Base-by-base conservation (phyloP, 1,140 invertebrate species). In the Chionoecetes opilio region DNA sequence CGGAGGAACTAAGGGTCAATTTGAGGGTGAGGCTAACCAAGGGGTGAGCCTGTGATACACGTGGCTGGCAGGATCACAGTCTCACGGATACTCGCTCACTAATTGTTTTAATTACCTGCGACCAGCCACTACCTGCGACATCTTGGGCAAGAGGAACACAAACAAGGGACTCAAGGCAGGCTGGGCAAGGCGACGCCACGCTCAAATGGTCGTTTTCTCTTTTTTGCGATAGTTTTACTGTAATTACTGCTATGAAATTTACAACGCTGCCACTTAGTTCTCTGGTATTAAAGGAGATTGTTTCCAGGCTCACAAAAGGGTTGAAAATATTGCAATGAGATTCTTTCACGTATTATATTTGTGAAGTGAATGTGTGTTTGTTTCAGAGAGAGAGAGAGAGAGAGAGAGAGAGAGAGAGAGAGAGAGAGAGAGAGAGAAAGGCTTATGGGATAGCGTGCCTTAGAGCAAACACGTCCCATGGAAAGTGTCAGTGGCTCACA, bases 101-200 rank as follows among this genome's bases (percentile, higher is more conserved):
- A 93, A 93, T 89, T 93, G 93, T 93, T 89, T n/a, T 93, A 93
- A 93, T 89, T 88, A 93, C 85, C 88, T 93, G 93, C 88, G 93
- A 93, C 85, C 53, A 3, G 91, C 21, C 63, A 26, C 63, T 75
- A 75, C 63, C 63, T 75, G 86, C 32, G 85, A 87, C 34, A 87
- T 35, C 32, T 35, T 37, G 29, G 85, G 85, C 34, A 38, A 34
- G 85, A 87, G 85, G 32, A 26, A 34, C 34, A 87, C 34, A 87
- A 38, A 87, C 34, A 87, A 38, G 37, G 31, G 37, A 38, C 21
- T 3, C 3, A 32, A 11, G 85, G 3, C 17, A 34, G 32, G 32
- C 32, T n/a, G 34, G 32, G 21, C 37, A 41, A 31, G 38, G 31
- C 9, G 26, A 29, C 46, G n/a, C 5, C 17, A 91, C 92, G 84